Evolutionary conservation across 2,113 vertebrate species (phyloP), one percentile per base, ranked within the genome.

Genomic region (Rhagologus leucostigma): DNA sequence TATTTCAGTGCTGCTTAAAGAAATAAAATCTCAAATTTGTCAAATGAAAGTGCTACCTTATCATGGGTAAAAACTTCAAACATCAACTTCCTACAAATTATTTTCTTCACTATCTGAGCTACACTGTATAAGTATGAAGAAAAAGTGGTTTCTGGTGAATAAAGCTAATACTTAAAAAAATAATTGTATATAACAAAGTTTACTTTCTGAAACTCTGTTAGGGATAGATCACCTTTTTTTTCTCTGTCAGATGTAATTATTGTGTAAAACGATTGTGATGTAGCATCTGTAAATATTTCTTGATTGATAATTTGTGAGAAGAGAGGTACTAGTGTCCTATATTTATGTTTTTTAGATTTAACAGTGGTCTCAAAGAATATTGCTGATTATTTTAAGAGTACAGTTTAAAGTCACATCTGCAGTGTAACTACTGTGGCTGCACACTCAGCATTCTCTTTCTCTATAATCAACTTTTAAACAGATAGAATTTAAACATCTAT

Each of bases 1-100:
- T 20, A 93, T 95, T 80, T 86, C 70, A 49, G 9, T 83, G 55
- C 13, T 90, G 18, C 16, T 74, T 71, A 76, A 89, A 69, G 65
- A 87, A 67, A 76, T 91, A 75, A 7, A 7, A 70, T 42, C 21
- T 69, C 76, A n/a, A 44, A 41, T 84, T 77, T 89, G 4, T 80
- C 37, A 96, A 84, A 84, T 60, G 33, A 53, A 89, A 77, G 9
- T 50, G 30, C 6, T 37, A 37, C 65, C 14, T 33, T 93, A 50
- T 60, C 94, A 16, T 7, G 11, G 10, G 27, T 59, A 74, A 95
- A 92, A 69, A 69, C 71, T 35, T 81, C 39, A 82, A 83, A 63
- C 3, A 42, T 7, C 8, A 41, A 20, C 4, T 67, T 55, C 13
- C 30, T 52, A 55, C 9, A 65, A 53, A 16, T 42, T 56, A n/a